Base-by-base conservation (phyloP, 2,888 invertebrate species). In the Platycheirus albimanus region DNA sequence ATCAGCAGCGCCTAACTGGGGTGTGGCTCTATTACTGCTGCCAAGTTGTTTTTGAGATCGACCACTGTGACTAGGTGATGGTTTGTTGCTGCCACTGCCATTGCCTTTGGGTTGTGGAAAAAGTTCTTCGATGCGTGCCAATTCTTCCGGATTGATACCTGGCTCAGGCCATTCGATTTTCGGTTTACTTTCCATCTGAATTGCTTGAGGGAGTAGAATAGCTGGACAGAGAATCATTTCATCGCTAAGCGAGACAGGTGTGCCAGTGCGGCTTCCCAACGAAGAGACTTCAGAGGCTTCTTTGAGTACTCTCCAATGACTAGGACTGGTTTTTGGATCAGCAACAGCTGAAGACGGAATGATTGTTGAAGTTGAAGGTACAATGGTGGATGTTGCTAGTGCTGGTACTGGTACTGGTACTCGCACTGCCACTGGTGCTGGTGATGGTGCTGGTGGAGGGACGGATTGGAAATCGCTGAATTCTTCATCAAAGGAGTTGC, bases 111-210 rank as follows among this genome's bases (percentile, higher is more conserved):
- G 86, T 67, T 89, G 88, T 7, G 91, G 89, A 74, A 91, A 91
- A 0, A 90, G 85, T 78, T 90, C 89, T 64, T 91, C 91, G 36
- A 91, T 89, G 54, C 91, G 87, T 0, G 90, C 90, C 75, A 91
- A 56, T 70, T 91, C 90, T 64, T 90, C 90, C 5, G 89, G 87
- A 86, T 90, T 89, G 11, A 91, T 90, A 63, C 91, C 92, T 15
- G 89, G 91, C 85, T 92, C 92, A 5, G 93, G 92, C 93, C 93
- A 93, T 81, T 92, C 92, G 30, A 93, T 92, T 86, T 90, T 88
- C 0, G 91, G 89, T 66, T 88, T 87, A 41, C 43, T 85, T 64
- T 87, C 88, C 77, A 88, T 49, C 3, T 89, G 87, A 70, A 90
- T 88, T 7, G 88, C 87, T 85, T 89, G 90, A 0, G 89, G 89